A percentile compares a stretch with the other conserved stretches of the same genome.
Conservation (phyloP, 2,113 vertebrate genomes). For the Eublepharis macularius region DNA sequence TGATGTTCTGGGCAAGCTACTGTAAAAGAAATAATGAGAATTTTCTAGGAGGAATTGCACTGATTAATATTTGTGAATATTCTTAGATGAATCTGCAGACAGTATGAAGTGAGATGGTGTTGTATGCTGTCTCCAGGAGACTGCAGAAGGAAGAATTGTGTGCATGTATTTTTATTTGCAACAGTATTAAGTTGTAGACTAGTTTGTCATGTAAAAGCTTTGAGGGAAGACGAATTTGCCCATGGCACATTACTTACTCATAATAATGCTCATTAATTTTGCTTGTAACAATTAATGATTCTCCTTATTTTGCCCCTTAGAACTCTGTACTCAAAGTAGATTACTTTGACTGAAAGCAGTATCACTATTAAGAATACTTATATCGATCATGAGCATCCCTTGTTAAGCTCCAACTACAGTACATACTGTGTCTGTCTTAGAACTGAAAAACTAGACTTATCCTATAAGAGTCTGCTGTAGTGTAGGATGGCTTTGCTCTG, state of each 20-base stretch:
- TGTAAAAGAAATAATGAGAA: constrained; percentile 34
- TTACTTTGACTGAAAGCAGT: neutral
- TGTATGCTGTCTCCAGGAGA: too few relatives aligned
- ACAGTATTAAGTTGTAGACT: neutral
- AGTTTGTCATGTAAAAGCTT: neutral
- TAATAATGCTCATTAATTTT: constrained; percentile 13
- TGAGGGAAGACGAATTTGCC: neutral
- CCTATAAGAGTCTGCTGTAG: too few relatives aligned
- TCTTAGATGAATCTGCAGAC: neutral
- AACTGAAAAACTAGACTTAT: neutral
- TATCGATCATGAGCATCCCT: neutral
- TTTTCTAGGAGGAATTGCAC: constrained; percentile 22
- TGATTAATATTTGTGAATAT: neutral
- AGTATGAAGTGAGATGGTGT: constrained; percentile 9
- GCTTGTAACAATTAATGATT: neutral
- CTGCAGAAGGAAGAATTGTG: constrained; percentile 1
- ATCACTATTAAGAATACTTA: neutral
- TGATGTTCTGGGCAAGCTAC: constrained; percentile 39
- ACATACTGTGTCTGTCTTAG: neutral
- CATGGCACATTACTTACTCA: constrained; percentile 2
- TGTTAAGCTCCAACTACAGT: neutral
- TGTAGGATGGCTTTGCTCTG: neutral
- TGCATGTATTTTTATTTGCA: constrained; percentile 3
- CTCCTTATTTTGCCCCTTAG: constrained; percentile 62
- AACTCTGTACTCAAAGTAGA: neutral